Percentiles rank a stretch among this genome's conserved stretches.
These are phyloP conservation scores for Enhydra lutris DNA, from an alignment of 2,113 vertebrate species.

Conservation along the genomic window DNA sequence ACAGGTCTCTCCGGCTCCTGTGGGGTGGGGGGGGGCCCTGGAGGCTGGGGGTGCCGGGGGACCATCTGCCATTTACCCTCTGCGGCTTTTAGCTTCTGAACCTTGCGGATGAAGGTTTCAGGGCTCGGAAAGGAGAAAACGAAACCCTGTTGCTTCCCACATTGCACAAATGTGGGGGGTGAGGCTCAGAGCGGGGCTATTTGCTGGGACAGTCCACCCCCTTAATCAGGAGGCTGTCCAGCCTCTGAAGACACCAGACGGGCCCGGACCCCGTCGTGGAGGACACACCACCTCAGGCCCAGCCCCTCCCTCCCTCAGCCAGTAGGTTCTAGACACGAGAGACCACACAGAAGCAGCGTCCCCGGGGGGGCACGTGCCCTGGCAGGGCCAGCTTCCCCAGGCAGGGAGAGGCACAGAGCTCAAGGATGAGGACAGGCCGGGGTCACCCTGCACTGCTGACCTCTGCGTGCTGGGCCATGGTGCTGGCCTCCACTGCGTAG, in stretches of 20 bases:
- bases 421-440: accelerated
- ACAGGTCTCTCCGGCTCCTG: accelerated
- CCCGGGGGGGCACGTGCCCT: background rate
- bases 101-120: background rate
- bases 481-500: constrained; percentile 96
- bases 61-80: background rate
- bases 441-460: constrained; percentile 69
- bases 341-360: background rate
- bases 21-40: accelerated
- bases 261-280: background rate
- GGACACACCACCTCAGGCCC: background rate
- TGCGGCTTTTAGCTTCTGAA: background rate
- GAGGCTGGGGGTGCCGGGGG: too few species aligned
- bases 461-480: constrained; percentile 98
- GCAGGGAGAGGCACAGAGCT: background rate
- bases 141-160: background rate
- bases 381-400: background rate
- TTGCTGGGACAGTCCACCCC: background rate
- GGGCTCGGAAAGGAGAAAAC: background rate
- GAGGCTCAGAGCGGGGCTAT: background rate
- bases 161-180: too few species aligned
- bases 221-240: background rate
- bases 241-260: background rate
- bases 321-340: background rate
- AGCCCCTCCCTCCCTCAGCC: background rate